These are phyloP conservation scores for Alethe castanea DNA, from an alignment of 2,113 vertebrate species.

Conservation along the genomic window DNA sequence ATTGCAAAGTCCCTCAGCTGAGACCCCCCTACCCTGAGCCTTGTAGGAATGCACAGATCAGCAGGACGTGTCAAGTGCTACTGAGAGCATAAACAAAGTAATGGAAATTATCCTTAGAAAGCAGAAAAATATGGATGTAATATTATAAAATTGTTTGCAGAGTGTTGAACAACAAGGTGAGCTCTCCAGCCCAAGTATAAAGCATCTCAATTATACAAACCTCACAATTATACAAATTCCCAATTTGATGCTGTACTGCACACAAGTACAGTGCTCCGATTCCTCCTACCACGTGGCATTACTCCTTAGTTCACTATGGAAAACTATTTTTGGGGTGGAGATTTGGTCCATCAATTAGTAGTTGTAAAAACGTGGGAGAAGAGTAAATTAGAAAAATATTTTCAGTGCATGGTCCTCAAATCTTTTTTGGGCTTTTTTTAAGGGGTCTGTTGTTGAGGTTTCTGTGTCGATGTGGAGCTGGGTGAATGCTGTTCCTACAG, in stretches of 20 bases:
- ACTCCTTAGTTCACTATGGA: background rate
- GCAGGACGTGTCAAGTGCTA: background rate
- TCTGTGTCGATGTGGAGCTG: rapidly evolving
- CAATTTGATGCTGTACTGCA: background rate
- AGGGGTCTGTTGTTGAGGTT: background rate
- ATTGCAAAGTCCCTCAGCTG: background rate
- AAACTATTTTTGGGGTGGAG: background rate
- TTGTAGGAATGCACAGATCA: conserved; percentile 13
- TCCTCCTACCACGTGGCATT: background rate
- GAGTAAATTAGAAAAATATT: background rate
- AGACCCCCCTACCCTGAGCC: background rate
- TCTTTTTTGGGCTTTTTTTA: background rate
- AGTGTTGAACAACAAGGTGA: background rate
- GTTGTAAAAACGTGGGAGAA: background rate
- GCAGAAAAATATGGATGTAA: conserved; percentile 37
- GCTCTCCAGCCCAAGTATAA: background rate
- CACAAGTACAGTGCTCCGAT: background rate
- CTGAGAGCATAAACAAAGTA: conserved; percentile 19
- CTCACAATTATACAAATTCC: background rate
- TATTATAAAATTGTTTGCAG: conserved; percentile 1
- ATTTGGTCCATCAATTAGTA: background rate
- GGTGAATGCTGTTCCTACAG: rapidly evolving
- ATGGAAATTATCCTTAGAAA: conserved; percentile 39
- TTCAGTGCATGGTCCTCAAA: background rate
- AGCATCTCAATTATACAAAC: background rate